These are phyloP conservation scores for Hypomesus transpacificus DNA, from an alignment of 2,113 vertebrate species.

Conservation along the genomic window DNA sequence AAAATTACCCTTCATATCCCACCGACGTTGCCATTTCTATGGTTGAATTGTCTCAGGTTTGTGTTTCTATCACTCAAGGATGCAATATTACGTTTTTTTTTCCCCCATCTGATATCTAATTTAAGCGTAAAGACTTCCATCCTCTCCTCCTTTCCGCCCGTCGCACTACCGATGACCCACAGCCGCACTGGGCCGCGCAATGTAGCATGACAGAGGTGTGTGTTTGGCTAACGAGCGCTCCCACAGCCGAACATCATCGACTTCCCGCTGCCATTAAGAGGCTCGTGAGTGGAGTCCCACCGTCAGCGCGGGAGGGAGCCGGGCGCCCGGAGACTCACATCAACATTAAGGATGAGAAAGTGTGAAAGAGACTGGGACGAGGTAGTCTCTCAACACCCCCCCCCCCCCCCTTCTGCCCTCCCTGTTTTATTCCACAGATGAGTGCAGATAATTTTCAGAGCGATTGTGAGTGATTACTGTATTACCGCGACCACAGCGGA, in stretches of 20 bases:
- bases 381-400: constrained; percentile 44
- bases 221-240: constrained; percentile 40
- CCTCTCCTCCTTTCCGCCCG: constrained; percentile 44
- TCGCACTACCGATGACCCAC: constrained; percentile 64
- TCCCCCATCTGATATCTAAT: constrained; percentile 47
- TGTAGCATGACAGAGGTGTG: constrained; percentile 72
- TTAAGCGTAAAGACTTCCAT: constrained; percentile 42
- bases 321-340: constrained; percentile 65
- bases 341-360: constrained; percentile 79
- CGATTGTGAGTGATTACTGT: constrained; percentile 96
- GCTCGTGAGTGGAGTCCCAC: constrained; percentile 61
- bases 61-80: constrained; percentile 56
- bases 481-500: constrained; percentile 87
- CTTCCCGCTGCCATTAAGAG: constrained; percentile 75
- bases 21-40: constrained; percentile 54
- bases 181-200: constrained; percentile 66
- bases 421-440: constrained; percentile 83
- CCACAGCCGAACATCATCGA: constrained; percentile 53
- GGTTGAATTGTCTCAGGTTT: constrained; percentile 54
- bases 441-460: constrained; percentile 90
- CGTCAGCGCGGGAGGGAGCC: constrained; percentile 48
- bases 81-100: constrained; percentile 36
- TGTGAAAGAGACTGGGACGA: constrained; percentile 46
- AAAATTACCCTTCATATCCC: background rate
- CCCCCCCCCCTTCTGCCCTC: constrained; percentile 60